These are phyloP conservation scores for Drosophila pegasa DNA, from an alignment of 2,888 invertebrate species.

Conservation along the genomic window DNA sequence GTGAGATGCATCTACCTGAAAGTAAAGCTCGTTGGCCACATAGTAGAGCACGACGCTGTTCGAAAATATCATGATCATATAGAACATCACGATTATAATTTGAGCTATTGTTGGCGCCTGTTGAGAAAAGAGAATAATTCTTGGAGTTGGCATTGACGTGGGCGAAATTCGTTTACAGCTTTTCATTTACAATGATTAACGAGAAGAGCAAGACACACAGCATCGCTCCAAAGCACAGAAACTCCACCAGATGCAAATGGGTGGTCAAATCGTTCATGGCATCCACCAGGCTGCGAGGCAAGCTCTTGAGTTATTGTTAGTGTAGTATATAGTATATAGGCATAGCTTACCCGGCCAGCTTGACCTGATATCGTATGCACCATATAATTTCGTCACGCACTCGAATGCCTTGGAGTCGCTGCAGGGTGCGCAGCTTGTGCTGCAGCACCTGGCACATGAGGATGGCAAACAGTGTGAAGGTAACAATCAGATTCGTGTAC, in stretches of 20 bases:
- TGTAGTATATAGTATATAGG: too few species aligned
- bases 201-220: conserved; percentile 80
- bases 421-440: conserved; percentile 63
- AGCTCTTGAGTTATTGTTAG: neutral
- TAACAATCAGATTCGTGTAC: conserved; percentile 73
- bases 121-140: neutral
- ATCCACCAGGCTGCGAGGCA: conserved; percentile 26
- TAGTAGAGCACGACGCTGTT: conserved; percentile 77
- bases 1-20: conserved; percentile 50
- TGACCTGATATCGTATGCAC: conserved; percentile 79
- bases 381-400: conserved; percentile 61
- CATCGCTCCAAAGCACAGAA: conserved; percentile 77
- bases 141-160: too few species aligned
- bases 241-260: conserved; percentile 66
- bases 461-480: conserved; percentile 76
- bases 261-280: conserved; percentile 65
- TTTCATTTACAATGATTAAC: conserved; percentile 78
- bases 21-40: conserved; percentile 77
- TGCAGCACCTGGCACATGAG: conserved; percentile 74
- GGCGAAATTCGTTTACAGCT: too few species aligned
- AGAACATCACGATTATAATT: conserved; percentile 66
- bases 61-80: conserved; percentile 77
- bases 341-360: conserved; percentile 68
- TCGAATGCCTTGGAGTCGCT: conserved; percentile 27
- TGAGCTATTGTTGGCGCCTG: conserved; percentile 73